Percentiles rank a stretch among this genome's conserved stretches.
Conservation (phyloP, 2,113 vertebrate species). For the Epinephelus fuscoguttatus region DNA sequence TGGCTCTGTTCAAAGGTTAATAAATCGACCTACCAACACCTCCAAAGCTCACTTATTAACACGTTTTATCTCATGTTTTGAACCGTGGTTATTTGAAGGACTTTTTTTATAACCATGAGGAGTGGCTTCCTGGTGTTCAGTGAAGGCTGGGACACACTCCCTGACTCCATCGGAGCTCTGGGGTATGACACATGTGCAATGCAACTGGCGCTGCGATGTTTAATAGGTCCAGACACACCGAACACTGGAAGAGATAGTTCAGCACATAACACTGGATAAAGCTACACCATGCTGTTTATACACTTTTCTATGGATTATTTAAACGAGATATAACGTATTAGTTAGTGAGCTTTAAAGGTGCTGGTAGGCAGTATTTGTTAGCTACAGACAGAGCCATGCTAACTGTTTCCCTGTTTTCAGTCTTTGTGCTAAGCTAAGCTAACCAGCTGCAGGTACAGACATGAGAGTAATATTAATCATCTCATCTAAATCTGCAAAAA, state of each 20-base stretch:
- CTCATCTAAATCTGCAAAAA: neutral
- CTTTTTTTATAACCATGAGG: too few species aligned
- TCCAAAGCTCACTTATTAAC: neutral
- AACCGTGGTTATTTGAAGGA: too few species aligned
- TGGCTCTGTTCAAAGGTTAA: neutral
- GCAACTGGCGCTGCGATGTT: too few species aligned
- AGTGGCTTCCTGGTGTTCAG: too few species aligned
- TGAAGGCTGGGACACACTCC: too few species aligned
- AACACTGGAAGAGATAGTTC: too few species aligned
- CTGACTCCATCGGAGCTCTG: too few species aligned
- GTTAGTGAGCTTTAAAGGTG: neutral
- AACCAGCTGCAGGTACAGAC: neutral
- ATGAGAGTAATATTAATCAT: neutral
- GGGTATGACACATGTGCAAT: too few species aligned
- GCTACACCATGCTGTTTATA: too few species aligned
- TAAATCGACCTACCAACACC: neutral
- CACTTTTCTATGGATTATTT: neutral
- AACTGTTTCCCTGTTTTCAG: neutral
- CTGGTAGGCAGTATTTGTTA: neutral
- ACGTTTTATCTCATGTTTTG: too few species aligned
- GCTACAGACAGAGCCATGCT: neutral
- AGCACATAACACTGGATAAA: too few species aligned
- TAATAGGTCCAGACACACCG: too few species aligned
- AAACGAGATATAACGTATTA: neutral
- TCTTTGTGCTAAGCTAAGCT: constrained; percentile 27